Base-by-base conservation (phyloP, 2,888 invertebrate genomes). In the Venusia cambrica region DNA sequence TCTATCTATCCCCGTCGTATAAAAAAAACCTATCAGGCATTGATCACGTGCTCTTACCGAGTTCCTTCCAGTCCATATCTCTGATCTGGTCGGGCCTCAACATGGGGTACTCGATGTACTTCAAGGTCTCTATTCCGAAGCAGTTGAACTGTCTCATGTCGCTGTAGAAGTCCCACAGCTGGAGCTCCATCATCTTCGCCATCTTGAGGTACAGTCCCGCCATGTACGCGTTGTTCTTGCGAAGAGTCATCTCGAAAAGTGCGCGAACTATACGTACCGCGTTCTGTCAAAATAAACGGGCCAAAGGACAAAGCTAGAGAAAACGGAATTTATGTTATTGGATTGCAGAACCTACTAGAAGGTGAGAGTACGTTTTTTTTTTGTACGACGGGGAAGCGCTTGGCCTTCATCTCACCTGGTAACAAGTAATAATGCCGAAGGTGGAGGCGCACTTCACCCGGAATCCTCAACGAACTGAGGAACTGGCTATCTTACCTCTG, bases 181-280 rank as follows among this genome's bases (percentile, higher is more conserved):
- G 94, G 2, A 93, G 91, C 67, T 99, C 98, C 45, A 99, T 89
- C 93, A 97, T 97, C 81, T 98, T 97, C 14, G 97, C 93, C 64
- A 99, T 90, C 52, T 90, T 91, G 1, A 99, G 89, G 48, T 98
- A 92, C 3, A 96, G 88, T 0, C 92, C 93, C 0, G 99, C 93
- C 89, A 98, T 91, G 47, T 96, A 89, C 0, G 99, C 94, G 89
- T 96, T 97, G 66, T 96, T 97, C 58, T 94, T 94, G 12, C 95
- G 90, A 3, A 98, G 80, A 0, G 95, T 95, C 45, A 99, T 95
- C 63, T 99, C 98, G 76, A 99, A 99, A 15, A 99, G 79, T 0
- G 98, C 97, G 18, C 99, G 90, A 3, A 94, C 91, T 53, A 99
- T 96, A 32, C 99, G 90, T 0, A 94, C 92, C 4, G 96, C 94